Evolutionary conservation across 2,888 invertebrate species (phyloP).

Genomic region (Microctonus hyperodae): DNA sequence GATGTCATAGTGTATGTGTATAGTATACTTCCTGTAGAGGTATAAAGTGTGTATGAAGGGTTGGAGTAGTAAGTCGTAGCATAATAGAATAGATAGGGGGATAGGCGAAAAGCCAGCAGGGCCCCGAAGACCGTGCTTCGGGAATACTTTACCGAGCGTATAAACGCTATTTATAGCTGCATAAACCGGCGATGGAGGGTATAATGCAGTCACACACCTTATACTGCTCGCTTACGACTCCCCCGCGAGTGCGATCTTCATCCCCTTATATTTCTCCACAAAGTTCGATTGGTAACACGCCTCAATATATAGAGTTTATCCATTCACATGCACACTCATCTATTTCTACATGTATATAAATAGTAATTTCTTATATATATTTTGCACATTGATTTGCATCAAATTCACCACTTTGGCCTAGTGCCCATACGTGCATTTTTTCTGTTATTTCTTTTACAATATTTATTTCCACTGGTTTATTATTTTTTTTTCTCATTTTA

Average conservation of each 20-base stretch:
- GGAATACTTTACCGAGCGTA: constrained; percentile 59
- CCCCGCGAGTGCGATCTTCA: constrained; percentile 22
- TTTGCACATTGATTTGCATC: constrained; percentile 56
- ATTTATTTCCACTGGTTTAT: constrained; percentile 32
- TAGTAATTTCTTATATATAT: constrained; percentile 33
- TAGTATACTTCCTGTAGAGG: background rate
- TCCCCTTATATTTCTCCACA: constrained; percentile 23
- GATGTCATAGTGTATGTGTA: constrained; percentile 37
- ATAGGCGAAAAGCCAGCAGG: constrained; percentile 52
- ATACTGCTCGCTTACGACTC: constrained; percentile 31
- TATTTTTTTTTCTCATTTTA: background rate
- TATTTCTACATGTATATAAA: constrained; percentile 28
- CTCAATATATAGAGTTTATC: constrained; percentile 6
- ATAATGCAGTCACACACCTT: constrained; percentile 55
- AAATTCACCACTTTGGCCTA: constrained; percentile 51
- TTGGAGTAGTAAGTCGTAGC: constrained; percentile 49
- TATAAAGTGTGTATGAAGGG: background rate
- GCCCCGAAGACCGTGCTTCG: constrained; percentile 46
- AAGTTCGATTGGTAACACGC: constrained; percentile 29
- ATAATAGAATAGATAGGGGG: constrained; percentile 58
- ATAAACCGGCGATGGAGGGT: constrained; percentile 58
- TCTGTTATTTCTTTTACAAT: constrained; percentile 36
- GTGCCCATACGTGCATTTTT: constrained; percentile 52
- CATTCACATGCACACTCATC: constrained; percentile 26
- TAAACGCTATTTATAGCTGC: constrained; percentile 61